Percentiles rank a stretch among this genome's conserved stretches.
These are phyloP conservation scores for Ptychoptera contaminata DNA, from an alignment of 2,888 invertebrate genomes.

Conservation along the genomic window DNA sequence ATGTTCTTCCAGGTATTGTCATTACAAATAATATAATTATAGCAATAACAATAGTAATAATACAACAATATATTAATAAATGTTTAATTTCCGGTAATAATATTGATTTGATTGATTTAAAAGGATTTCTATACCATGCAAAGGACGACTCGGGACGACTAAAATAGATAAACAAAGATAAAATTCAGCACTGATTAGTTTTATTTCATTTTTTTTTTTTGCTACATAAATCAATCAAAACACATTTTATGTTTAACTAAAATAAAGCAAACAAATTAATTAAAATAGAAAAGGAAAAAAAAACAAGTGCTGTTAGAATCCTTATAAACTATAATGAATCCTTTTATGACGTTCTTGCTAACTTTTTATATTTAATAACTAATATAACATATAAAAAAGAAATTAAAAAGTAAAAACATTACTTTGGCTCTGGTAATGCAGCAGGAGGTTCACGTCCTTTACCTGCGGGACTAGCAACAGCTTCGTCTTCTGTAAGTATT, in stretches of 20 bases:
- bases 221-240: too few relatives aligned
- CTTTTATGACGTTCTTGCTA: not conserved
- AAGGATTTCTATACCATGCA: conserved; percentile 39
- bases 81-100: conserved; percentile 13
- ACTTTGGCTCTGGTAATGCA: conserved; percentile 46
- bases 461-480: conserved; percentile 44
- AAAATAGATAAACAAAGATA: conserved; percentile 12
- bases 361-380: not conserved
- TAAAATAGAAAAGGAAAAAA: not conserved
- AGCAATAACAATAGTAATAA: not conserved
- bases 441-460: conserved; percentile 45
- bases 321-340: not conserved
- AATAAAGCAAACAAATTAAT: conserved; percentile 3
- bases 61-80: not conserved
- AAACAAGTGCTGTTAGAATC: not conserved
- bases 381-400: too few relatives aligned
- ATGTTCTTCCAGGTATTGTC: too few relatives aligned
- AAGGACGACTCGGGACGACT: conserved; percentile 47
- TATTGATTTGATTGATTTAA: conserved; percentile 31
- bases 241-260: too few relatives aligned
- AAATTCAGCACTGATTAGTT: not conserved
- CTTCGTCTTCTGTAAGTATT: conserved; percentile 41
- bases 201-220: too few relatives aligned
- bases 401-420: conserved; percentile 20
- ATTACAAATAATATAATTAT: too few relatives aligned